Conservation (phyloP, 2,888 invertebrate species). For the Aspidapion aeneum region DNA sequence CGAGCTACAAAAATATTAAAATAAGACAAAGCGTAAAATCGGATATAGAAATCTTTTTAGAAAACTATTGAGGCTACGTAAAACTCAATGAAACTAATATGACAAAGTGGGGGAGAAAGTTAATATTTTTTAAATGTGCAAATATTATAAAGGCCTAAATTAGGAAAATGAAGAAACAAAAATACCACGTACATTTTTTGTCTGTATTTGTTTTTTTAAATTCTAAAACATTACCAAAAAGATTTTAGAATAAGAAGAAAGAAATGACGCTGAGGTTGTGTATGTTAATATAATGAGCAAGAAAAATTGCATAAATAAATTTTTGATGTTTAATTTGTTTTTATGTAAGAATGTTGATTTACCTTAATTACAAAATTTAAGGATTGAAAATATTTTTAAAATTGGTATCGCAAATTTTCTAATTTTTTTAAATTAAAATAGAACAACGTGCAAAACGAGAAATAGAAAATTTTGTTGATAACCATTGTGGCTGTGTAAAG, state of each 20-base stretch:
- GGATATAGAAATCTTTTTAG: conserved; percentile 58
- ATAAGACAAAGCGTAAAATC: conserved; percentile 59
- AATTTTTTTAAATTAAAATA: conserved; percentile 58
- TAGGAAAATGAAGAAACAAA: too few species aligned
- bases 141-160: too few species aligned
- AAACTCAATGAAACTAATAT: conserved; percentile 57
- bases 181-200: too few species aligned
- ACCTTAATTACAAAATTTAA: conserved; percentile 73
- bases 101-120: conserved; percentile 68
- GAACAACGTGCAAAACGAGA: conserved; percentile 57
- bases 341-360: conserved; percentile 89
- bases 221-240: too few species aligned
- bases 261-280: conserved; percentile 10
- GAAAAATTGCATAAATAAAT: conserved; percentile 47
- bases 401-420: conserved; percentile 54
- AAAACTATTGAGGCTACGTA: conserved; percentile 46
- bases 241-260: too few species aligned
- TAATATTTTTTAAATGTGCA: conserved; percentile 57
- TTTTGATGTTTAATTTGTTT: conserved; percentile 74
- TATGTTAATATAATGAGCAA: conserved; percentile 49
- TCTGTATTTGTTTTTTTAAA: too few species aligned
- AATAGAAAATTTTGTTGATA: conserved; percentile 56
- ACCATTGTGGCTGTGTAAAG: conserved; percentile 50
- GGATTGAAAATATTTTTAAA: too few species aligned
- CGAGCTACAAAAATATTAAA: conserved; percentile 69